A percentile compares a stretch with the other conserved stretches of the same genome.
These are phyloP conservation scores for Mimumesa dahlbomi DNA, from an alignment of 2,888 invertebrate species.

Conservation along the genomic window DNA sequence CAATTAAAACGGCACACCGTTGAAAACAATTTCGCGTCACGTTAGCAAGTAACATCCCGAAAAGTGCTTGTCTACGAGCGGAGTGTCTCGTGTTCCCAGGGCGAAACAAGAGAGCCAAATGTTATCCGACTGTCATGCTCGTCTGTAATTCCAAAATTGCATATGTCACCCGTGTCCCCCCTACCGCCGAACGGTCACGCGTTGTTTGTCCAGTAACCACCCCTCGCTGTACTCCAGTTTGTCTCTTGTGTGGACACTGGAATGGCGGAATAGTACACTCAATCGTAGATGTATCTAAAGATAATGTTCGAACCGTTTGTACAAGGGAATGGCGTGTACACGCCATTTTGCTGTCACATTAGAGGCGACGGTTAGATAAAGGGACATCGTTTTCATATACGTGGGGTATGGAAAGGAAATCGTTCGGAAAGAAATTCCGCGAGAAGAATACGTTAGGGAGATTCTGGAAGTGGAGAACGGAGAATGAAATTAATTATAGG, in stretches of 20 bases:
- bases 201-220: conserved; percentile 22
- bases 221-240: conserved; percentile 9
- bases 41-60: no score
- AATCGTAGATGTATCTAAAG: conserved; percentile 31
- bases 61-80: neutral
- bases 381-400: no score
- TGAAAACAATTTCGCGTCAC: no score
- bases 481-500: no score
- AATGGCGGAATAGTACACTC: conserved; percentile 7
- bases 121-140: neutral
- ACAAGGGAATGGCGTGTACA: conserved; percentile 9
- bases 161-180: neutral
- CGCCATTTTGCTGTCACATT: conserved; percentile 37
- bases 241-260: conserved; percentile 22
- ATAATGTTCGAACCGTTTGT: conserved; percentile 34
- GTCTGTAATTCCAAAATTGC: conserved; percentile 6
- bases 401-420: no score
- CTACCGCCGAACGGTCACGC: conserved; percentile 23
- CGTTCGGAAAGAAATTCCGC: no score
- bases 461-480: no score
- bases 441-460: no score
- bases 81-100: neutral
- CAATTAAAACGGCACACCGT: no score
- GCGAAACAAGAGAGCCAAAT: neutral
- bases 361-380: conserved; percentile 10